Base-by-base conservation (phyloP, 2,888 invertebrate genomes). In the Phorcus lineatus region DNA sequence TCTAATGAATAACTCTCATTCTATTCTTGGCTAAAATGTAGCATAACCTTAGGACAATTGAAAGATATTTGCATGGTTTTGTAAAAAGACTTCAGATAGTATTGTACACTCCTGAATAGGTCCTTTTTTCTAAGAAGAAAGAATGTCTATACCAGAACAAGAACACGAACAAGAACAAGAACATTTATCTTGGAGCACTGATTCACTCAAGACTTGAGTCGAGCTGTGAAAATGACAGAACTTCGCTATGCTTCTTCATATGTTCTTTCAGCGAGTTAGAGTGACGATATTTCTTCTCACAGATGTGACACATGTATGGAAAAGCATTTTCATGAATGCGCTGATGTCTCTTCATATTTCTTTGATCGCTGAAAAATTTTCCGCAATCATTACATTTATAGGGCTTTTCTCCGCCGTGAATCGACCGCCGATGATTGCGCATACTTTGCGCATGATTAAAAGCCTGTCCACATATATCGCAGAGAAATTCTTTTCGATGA, bases 231-330 rank as follows among this genome's bases (percentile, higher is more conserved):
- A 47, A 47, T 11, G 57, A 82, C 85, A 62, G 81, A 81, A 78
- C 86, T 85, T 79, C 80, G 13, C 66, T 78, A 47, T 85, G 85
- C 40, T 80, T 81, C 47, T 80, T 80, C 76, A 88, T 28, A 62
- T 90, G 90, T 9, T 85, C 84, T 75, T 89, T 90, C 53, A 88
- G 81, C 9, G 89, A 87, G 80, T 90, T 90, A 16, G 89, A 89
- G 77, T 90, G 89, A 19, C 90, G 80, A 77, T 87, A 90, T n/a
- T 84, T 79, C 74, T 89, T 88, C n/a, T 83, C 83, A 80, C 90
- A 90, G n/a, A 84, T 81, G 0, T 81, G 74, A 52, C 90, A 90
- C 11, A 85, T 74, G 79, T 89, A 90, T 0, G 90, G 90, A 67
- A 84, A 90, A 24, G 81, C 74, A 78, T 85, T 86, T 22, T 86